A percentile compares a stretch with the other conserved stretches of the same genome.
Evolutionary conservation across 2,113 vertebrate species (phyloP).

Genomic region (Acanthochromis polyacanthus): DNA sequence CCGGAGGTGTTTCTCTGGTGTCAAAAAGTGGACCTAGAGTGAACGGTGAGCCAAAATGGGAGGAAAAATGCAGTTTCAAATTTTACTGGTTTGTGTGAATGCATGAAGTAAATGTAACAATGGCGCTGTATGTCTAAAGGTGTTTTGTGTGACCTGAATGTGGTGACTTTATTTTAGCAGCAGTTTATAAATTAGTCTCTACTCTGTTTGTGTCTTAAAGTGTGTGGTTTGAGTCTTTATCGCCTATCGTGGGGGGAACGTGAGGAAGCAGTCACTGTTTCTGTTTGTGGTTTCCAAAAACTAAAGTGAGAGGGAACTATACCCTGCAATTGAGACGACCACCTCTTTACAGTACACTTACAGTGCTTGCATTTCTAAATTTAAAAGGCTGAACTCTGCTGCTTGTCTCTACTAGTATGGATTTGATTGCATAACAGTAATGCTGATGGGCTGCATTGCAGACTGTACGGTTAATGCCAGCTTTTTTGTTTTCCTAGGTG

Average conservation of each 20-base stretch:
- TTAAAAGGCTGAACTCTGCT: conserved; percentile 18
- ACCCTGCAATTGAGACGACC: neutral
- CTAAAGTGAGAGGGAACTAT: neutral
- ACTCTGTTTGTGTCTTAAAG: too few relatives aligned
- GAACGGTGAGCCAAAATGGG: too few relatives aligned
- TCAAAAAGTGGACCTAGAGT: too few relatives aligned
- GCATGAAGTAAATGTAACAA: too few relatives aligned
- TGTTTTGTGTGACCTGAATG: too few relatives aligned
- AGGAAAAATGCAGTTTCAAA: too few relatives aligned
- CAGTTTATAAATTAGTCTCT: too few relatives aligned
- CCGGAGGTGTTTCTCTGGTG: neutral
- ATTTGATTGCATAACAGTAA: conserved; percentile 53
- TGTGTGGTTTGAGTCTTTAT: neutral
- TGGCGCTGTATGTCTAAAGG: too few relatives aligned
- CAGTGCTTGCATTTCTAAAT: conserved; percentile 29
- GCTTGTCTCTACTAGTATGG: conserved; percentile 50
- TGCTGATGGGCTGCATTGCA: conserved; percentile 14
- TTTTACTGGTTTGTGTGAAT: too few relatives aligned
- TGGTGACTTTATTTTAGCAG: too few relatives aligned
- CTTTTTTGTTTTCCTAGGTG: conserved; percentile 50
- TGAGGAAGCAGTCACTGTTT: neutral
- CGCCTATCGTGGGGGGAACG: neutral
- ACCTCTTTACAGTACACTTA: neutral
- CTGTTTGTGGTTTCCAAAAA: neutral
- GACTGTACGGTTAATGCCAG: conserved; percentile 29